Evolutionary conservation across 1,140 invertebrate genomes (phyloP).

Genomic region (Periplaneta americana): DNA sequence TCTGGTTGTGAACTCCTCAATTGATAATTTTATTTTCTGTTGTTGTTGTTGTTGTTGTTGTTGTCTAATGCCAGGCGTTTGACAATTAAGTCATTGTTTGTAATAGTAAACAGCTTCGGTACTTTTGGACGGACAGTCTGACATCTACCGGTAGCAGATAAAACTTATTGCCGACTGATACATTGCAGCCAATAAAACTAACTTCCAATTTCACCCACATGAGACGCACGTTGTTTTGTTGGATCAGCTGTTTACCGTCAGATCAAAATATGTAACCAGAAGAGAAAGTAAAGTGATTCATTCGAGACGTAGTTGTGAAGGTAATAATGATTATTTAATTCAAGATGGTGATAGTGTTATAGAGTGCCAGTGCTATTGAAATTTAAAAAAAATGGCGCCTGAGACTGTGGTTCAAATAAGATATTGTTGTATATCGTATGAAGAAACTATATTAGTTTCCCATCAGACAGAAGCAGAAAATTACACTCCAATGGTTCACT

Average conservation of each 20-base stretch:
- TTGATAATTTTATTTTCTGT: too few species aligned
- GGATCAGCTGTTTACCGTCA: neutral
- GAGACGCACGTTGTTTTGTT: neutral
- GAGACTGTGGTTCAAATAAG: neutral
- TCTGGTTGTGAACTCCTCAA: too few species aligned
- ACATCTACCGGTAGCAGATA: too few species aligned
- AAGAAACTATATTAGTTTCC: neutral
- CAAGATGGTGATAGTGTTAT: neutral
- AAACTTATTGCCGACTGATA: neutral
- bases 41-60: too few species aligned
- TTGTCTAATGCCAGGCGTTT: too few species aligned
- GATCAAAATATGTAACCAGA: neutral
- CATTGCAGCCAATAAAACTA: neutral
- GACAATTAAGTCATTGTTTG: too few species aligned
- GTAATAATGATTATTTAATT: neutral
- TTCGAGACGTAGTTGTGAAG: too few species aligned
- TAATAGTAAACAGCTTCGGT: too few species aligned
- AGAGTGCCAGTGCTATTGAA: neutral
- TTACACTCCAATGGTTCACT: constrained; percentile 4
- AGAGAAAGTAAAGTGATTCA: neutral
- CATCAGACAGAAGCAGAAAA: constrained; percentile 12
- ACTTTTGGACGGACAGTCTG: too few species aligned
- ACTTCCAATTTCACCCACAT: neutral
- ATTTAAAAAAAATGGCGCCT: neutral
- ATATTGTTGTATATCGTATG: constrained; percentile 8